Percentiles rank a stretch among this genome's conserved stretches.
phyloP scores from a whole-genome alignment of 1,140 invertebrate species.

The Cryptotermes secundus region DNA sequence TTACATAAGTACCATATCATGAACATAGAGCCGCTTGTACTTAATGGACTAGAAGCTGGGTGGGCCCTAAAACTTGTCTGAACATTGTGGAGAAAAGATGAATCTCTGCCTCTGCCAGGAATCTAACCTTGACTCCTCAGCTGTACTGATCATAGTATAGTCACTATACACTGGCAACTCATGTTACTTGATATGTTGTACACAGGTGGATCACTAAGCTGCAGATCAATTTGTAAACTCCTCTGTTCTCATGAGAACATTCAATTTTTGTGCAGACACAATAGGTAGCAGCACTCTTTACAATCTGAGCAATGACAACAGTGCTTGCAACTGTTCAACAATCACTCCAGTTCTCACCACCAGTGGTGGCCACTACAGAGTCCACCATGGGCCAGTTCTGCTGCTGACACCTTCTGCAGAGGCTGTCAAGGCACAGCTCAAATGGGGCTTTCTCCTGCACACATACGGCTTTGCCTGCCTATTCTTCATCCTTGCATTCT shows the following conservation, averaged over 20 bases:
- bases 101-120: too few relatives aligned
- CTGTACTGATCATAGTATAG: too few relatives aligned
- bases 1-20: too few relatives aligned
- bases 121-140: too few relatives aligned
- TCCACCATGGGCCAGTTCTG: slow-evolving; percentile 22
- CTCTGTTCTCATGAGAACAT: not conserved
- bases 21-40: too few relatives aligned
- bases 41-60: too few relatives aligned
- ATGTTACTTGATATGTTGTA: too few relatives aligned
- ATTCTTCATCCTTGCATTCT: slow-evolving; percentile 61
- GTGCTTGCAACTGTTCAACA: not conserved
- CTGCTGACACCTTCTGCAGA: slow-evolving; percentile 33
- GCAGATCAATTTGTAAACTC: too few relatives aligned
- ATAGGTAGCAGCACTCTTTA: not conserved
- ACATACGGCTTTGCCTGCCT: slow-evolving; percentile 60
- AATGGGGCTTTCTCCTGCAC: slow-evolving; percentile 59
- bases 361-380: not conserved
- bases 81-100: too few relatives aligned
- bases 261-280: not conserved
- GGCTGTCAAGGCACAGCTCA: slow-evolving; percentile 47
- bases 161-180: too few relatives aligned
- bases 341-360: not conserved
- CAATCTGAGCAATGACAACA: not conserved
- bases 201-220: too few relatives aligned
- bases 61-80: too few relatives aligned